These are phyloP conservation scores for Scyliorhinus canicula DNA, from an alignment of 2,797 vertebrate genomes.

Conservation along the genomic window DNA sequence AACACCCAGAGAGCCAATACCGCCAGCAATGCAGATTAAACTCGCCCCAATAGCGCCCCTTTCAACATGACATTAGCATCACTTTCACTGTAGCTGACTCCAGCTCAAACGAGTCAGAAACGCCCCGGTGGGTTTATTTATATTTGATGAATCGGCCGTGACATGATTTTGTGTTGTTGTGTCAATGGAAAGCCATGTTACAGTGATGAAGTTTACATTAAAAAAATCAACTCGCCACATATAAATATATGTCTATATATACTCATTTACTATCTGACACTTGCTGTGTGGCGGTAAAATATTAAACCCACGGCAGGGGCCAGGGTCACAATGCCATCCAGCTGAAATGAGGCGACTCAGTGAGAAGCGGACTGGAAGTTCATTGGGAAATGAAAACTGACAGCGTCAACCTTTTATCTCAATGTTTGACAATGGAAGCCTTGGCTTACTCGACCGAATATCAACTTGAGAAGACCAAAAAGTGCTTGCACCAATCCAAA, in stretches of 20 bases:
- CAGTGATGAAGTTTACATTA: neutral
- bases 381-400: neutral
- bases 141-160: neutral
- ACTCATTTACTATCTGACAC: neutral
- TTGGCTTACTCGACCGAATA: neutral
- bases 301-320: neutral
- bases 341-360: neutral
- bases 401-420: neutral
- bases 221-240: neutral
- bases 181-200: neutral
- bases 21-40: neutral
- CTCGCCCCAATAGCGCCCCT: no score
- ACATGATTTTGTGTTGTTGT: neutral
- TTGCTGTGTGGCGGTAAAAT: neutral
- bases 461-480: neutral
- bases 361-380: neutral
- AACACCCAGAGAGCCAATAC: neutral
- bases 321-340: no score
- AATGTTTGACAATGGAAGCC: no score
- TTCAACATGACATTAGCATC: neutral
- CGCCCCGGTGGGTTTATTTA: neutral
- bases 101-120: neutral
- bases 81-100: neutral
- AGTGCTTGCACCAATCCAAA: neutral
- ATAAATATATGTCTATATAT: neutral